Base-by-base conservation (phyloP, 2,888 invertebrate genomes). In the Dicycla oo region DNA sequence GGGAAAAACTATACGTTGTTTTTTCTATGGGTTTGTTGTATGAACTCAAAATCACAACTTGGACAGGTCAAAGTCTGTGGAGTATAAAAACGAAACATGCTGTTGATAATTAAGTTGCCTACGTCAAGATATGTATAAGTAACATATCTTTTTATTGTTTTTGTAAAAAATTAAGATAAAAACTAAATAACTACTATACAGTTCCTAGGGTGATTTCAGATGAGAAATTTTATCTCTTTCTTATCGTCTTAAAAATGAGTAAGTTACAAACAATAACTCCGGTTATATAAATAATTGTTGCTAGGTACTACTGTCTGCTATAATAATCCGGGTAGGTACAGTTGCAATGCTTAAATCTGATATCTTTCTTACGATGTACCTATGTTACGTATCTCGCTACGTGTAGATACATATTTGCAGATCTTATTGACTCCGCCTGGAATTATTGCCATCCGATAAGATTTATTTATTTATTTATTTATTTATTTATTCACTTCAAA, bases 391-490 rank as follows among this genome's bases (percentile, higher is more conserved):
- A 5, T 5, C 38, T 23, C 43, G 49, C 40, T 53, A 15, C 34
- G 68, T 72, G 45, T 34, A 71, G 68, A 78, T 77, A 78, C 68
- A 51, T 72, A 11, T 69, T 78, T 60, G 53, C 61, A 68, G 67
- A 82, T 80, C 58, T 54, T 78, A 78, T 69, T 56, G 82, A 82
- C 34, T 65, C 34, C 53, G 40, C 53, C 66, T 26, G 45, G 40
- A 80, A 58, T 77, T 77, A 82, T 82, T 69, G 58, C 60, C 51
- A 72, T 82, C 82, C 58, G 82, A 72, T 80, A 78, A n/a, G n/a
- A n/a, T n/a, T n/a, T n/a, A n/a, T n/a, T n/a, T n/a, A n/a, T n/a
- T n/a, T n/a, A n/a, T n/a, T n/a, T n/a, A n/a, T n/a, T n/a, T n/a
- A n/a, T n/a, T n/a, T n/a, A n/a, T n/a, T n/a, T n/a, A n/a, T n/a